These are phyloP conservation scores for Bombus impatiens DNA, from an alignment of 1,140 invertebrate species.

Conservation along the genomic window DNA sequence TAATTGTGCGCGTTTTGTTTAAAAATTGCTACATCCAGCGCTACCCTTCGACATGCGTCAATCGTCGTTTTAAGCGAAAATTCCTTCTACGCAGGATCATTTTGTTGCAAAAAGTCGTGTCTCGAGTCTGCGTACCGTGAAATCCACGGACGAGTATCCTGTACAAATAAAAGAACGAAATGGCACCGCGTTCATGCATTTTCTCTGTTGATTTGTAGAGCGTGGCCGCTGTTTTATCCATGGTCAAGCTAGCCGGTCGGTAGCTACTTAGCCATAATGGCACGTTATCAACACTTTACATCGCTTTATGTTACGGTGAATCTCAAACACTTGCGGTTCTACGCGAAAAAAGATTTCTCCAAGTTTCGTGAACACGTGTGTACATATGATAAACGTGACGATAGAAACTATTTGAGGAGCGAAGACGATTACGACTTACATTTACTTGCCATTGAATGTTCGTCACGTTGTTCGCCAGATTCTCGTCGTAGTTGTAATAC, in stretches of 20 bases:
- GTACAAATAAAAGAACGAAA: constrained; percentile 19
- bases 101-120: neutral
- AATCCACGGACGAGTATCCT: neutral
- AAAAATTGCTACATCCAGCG: neutral
- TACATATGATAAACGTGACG: neutral
- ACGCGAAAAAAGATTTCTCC: neutral
- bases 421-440: neutral
- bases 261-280: constrained; percentile 17
- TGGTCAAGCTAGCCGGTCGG: constrained; percentile 33
- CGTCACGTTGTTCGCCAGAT: neutral
- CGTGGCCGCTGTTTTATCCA: constrained; percentile 71
- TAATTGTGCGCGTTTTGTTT: neutral
- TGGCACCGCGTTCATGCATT: constrained; percentile 31
- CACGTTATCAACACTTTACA: constrained; percentile 12
- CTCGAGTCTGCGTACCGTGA: neutral
- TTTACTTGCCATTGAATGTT: neutral
- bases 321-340: neutral
- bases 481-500: no score
- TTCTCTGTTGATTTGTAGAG: constrained; percentile 73
- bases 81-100: neutral
- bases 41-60: neutral
- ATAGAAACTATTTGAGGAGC: neutral
- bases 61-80: neutral
- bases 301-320: neutral
- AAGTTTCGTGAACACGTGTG: neutral